Evolutionary conservation across 2,888 invertebrate genomes (phyloP).

Genomic region (Mamestra brassicae): DNA sequence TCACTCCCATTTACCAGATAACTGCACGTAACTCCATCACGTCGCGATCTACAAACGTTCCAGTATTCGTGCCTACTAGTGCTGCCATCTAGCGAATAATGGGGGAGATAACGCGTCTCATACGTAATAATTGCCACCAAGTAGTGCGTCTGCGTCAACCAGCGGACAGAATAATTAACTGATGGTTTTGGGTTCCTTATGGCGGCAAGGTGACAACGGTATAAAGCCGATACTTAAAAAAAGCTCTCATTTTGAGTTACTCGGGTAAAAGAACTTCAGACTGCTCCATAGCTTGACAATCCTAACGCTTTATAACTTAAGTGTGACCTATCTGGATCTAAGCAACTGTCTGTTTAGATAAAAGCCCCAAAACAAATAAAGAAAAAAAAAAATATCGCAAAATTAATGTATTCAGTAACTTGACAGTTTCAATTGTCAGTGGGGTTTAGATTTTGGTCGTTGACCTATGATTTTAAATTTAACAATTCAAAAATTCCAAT

Average conservation of each 20-base stretch:
- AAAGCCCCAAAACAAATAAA: no score
- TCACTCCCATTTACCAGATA: constrained; percentile 19
- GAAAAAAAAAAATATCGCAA: no score
- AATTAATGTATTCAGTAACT: no score
- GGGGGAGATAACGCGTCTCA: constrained; percentile 60
- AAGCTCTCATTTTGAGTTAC: not conserved
- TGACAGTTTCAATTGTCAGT: no score
- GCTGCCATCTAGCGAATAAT: constrained; percentile 60
- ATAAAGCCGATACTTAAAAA: not conserved
- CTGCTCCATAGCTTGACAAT: no score
- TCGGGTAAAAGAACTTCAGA: no score
- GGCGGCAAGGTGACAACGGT: not conserved
- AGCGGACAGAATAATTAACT: constrained; percentile 71
- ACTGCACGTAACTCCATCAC: not conserved
- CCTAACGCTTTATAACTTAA: no score
- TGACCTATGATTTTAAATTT: not conserved
- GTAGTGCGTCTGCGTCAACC: constrained; percentile 63
- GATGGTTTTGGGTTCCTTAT: constrained; percentile 54
- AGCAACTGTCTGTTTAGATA: no score
- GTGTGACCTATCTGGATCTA: no score
- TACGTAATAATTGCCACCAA: constrained; percentile 68
- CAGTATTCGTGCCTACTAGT: constrained; percentile 20
- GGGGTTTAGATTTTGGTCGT: not conserved
- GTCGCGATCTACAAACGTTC: constrained; percentile 42
- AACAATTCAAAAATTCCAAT: not conserved